A percentile compares a stretch with the other conserved stretches of the same genome.
Evolutionary conservation across 2,113 vertebrate species (phyloP).

Genomic region (Megaceryle torquata): DNA sequence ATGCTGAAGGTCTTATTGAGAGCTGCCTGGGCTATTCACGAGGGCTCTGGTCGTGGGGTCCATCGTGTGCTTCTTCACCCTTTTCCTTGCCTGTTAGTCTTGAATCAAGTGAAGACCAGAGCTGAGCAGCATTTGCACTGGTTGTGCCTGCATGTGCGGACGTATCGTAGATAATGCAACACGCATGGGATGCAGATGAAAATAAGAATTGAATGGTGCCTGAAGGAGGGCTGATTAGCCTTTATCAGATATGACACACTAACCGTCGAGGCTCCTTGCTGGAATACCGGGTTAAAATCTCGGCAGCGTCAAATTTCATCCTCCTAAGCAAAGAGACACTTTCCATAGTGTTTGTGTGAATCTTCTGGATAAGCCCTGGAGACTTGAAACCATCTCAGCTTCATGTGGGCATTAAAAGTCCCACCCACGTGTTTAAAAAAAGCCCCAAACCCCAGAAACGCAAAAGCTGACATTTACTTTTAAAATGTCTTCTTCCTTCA

Average conservation of each 20-base stretch:
- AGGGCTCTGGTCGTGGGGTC: background rate
- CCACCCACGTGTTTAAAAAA: background rate
- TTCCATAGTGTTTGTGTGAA: constrained; percentile 45
- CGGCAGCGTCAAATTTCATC: constrained; percentile 8
- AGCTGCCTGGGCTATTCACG: background rate
- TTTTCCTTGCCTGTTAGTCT: background rate
- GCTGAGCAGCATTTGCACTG: background rate
- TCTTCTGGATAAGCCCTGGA: constrained; percentile 20
- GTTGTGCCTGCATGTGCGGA: background rate
- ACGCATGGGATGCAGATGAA: constrained; percentile 4
- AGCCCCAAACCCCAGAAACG: constrained; percentile 39
- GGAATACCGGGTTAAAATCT: constrained; percentile 18
- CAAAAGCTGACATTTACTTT: constrained; percentile 53
- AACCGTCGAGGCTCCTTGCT: background rate
- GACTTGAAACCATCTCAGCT: background rate
- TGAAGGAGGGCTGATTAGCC: constrained; percentile 42
- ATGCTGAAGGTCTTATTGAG: accelerated
- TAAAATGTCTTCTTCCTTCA: constrained; percentile 41
- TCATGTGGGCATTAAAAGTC: constrained; percentile 33
- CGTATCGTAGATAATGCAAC: accelerated
- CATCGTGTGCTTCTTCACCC: accelerated
- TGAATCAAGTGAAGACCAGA: background rate
- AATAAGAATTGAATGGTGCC: constrained; percentile 31
- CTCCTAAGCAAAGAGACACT: constrained; percentile 39
- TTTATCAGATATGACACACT: constrained; percentile 48